Evolutionary conservation across 1,140 invertebrate species (phyloP).

Genomic region (Chionoecetes opilio): DNA sequence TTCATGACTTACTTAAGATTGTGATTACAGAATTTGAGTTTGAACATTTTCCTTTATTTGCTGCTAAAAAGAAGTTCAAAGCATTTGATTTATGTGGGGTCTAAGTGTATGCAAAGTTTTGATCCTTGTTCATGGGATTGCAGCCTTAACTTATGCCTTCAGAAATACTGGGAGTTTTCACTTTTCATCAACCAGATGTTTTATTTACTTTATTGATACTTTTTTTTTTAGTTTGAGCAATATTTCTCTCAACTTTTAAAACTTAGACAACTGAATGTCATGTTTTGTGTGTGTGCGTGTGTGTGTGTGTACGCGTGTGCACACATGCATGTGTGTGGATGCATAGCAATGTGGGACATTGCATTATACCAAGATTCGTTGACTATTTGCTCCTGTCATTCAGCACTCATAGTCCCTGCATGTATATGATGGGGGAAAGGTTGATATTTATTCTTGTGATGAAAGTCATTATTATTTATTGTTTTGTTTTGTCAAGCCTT

Average conservation of each 20-base stretch:
- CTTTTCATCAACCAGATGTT: constrained; percentile 11
- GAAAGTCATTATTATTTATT: not conserved
- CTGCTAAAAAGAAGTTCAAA: too few relatives aligned
- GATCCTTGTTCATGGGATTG: constrained; percentile 1
- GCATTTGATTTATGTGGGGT: too few relatives aligned
- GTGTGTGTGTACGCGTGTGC: not conserved
- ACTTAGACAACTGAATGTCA: not conserved
- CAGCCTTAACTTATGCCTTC: constrained; percentile 28
- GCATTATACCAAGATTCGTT: not conserved
- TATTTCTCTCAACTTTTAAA: not conserved
- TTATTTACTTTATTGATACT: not conserved
- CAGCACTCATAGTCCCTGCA: not conserved
- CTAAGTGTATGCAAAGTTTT: too few relatives aligned
- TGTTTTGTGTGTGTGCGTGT: not conserved
- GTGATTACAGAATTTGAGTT: too few relatives aligned
- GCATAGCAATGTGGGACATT: not conserved
- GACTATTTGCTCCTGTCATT: too few relatives aligned
- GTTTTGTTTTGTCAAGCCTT: not conserved
- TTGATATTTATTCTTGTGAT: not conserved
- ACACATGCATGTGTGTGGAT: not conserved
- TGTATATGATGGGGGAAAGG: not conserved
- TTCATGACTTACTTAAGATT: too few relatives aligned
- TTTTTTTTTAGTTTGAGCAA: not conserved
- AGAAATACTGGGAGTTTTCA: constrained; percentile 30
- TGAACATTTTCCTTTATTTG: too few relatives aligned